Evolutionary conservation across 2,888 invertebrate species (phyloP).

Genomic region (Acanthosepion lycidas): DNA sequence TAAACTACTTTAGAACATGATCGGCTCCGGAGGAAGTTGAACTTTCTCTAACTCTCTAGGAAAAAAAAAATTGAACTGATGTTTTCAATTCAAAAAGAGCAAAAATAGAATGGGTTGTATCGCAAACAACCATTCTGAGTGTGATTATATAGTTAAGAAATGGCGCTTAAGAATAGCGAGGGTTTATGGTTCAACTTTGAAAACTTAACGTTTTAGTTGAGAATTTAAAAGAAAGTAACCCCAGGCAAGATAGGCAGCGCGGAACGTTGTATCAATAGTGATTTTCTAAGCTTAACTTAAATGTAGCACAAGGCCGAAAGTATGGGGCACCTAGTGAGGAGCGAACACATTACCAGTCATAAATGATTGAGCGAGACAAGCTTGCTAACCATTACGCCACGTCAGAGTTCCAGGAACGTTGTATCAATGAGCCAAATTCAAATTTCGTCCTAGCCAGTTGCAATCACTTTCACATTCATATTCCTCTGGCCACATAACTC

Average conservation of each 20-base stretch:
- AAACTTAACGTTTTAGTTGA: neutral
- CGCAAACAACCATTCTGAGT: neutral
- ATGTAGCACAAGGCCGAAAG: no score
- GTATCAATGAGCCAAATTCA: no score
- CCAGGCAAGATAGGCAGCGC: no score
- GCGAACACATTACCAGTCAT: no score
- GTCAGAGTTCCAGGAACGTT: no score
- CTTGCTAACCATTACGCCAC: no score
- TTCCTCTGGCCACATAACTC: no score
- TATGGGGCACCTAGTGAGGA: no score
- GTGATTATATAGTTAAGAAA: neutral
- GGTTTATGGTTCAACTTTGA: neutral
- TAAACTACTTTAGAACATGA: neutral
- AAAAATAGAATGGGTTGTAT: neutral
- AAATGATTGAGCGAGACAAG: no score
- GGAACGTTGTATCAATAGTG: neutral
- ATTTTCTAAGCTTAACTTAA: no score
- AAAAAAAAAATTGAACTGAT: neutral
- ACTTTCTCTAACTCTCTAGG: neutral
- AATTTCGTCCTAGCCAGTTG: no score
- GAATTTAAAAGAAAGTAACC: neutral
- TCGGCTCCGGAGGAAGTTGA: conserved; percentile 33
- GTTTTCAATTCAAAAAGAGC: neutral
- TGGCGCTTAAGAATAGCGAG: neutral
- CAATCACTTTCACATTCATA: no score